Base-by-base conservation (phyloP, 1,140 invertebrate genomes). In the Heterodera carotae region DNA sequence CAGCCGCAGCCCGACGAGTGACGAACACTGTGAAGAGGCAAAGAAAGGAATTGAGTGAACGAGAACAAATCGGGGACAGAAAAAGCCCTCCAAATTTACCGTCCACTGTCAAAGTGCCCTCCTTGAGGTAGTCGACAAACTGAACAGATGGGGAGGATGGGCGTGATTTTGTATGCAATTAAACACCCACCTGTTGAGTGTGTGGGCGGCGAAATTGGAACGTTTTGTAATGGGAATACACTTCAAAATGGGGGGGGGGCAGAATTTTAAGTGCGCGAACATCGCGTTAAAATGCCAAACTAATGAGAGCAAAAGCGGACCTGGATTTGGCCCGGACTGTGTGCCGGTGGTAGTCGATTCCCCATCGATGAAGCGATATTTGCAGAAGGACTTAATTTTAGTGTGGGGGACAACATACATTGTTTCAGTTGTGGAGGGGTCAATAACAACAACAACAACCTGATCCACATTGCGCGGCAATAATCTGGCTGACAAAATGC, bases 311-410 rank as follows among this genome's bases (percentile, higher is more conserved):
- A 12, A 12, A 43, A 43, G 39, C 39, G 39, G 39, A 74, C 90
- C 88, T 6, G 91, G 91, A 83, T 91, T 91, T 25, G 82, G 90
- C 66, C 89, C 88, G 12, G 83, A 80, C 2, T 90, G 83, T 25
- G 83, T 85, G 66, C 89, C 87, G 1, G 91, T 91, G 43, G 76
- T 77, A 2, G 85, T 86, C 15, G 89, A 88, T 71, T 90, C 86
- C 33, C 88, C 82, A 56, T 91, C 90, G 83, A 90, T 91, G 72
- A 92, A 88, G 73, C 88, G 88, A 84, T 91, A 91, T 66, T 86
- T 88, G 82, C 90, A 91, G 81, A 88, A 90, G 71, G 90, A 89
- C 82, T 90, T 70, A 76, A 86, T 70, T 39, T 29, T 18, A n/a
- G n/a, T 18, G 56, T 80, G 3, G 56, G 29, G n/a, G n/a, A n/a